These are phyloP conservation scores for Torymus tubicola DNA, from an alignment of 2,888 invertebrate genomes.

Conservation along the genomic window DNA sequence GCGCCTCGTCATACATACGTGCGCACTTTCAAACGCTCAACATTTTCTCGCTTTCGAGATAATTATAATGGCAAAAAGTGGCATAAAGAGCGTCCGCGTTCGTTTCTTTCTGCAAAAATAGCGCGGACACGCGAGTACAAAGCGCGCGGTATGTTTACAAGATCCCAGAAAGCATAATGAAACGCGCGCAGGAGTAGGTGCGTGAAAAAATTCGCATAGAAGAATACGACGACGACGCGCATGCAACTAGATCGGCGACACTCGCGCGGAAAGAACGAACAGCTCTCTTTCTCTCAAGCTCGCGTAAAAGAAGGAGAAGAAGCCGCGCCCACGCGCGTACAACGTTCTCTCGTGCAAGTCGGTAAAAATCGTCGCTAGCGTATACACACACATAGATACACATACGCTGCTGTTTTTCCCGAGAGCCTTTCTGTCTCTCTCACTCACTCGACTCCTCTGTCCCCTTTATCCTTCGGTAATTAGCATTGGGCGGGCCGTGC, in stretches of 20 bases:
- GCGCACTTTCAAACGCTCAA: neutral
- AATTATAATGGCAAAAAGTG: constrained; percentile 27
- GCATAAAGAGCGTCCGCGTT: neutral
- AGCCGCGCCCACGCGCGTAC: neutral
- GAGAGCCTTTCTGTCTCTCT: constrained; percentile 40
- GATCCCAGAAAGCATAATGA: constrained; percentile 59
- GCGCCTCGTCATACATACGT: neutral
- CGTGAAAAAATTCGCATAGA: constrained; percentile 59
- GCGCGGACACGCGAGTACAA: constrained; percentile 6
- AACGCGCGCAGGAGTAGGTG: constrained; percentile 55
- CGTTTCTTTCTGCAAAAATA: constrained; percentile 8
- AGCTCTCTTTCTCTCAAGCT: too few relatives aligned
- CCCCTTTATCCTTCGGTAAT: constrained; percentile 65
- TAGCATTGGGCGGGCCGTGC: constrained; percentile 57
- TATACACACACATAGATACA: neutral
- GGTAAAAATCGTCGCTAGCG: constrained; percentile 27
- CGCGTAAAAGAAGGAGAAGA: constrained; percentile 29
- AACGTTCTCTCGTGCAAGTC: neutral
- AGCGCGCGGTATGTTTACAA: constrained; percentile 18
- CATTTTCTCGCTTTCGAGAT: constrained; percentile 28
- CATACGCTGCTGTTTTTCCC: constrained; percentile 21
- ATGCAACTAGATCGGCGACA: constrained; percentile 45
- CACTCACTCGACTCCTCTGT: constrained; percentile 51
- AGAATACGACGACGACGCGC: constrained; percentile 41
- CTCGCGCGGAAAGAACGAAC: constrained; percentile 9